phyloP scores from a whole-genome alignment of 2,797 vertebrate species.

The Rhinichthys osculus region DNA sequence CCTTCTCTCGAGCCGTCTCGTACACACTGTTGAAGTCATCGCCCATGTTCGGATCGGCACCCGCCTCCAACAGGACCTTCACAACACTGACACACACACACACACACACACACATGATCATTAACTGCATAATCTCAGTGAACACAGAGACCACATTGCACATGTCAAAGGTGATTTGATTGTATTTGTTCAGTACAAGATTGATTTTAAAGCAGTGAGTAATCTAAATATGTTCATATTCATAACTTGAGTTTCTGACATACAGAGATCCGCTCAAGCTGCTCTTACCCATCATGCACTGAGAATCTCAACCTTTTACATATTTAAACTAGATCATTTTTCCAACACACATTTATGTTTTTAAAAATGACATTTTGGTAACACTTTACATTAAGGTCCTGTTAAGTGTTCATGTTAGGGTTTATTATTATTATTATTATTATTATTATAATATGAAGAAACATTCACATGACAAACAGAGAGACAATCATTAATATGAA shows the following conservation, averaged over 20 bases:
- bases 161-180: background rate
- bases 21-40: conserved; percentile 95
- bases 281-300: background rate
- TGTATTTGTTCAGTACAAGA: too few relatives aligned
- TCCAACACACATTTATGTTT: background rate
- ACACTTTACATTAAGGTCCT: background rate
- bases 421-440: too few relatives aligned
- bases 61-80: conserved; percentile 84
- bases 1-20: conserved; percentile 89
- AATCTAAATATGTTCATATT: background rate
- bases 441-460: background rate
- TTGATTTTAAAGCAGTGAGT: background rate
- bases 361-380: background rate
- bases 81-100: conserved; percentile 80
- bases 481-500: background rate
- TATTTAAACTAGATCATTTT: background rate
- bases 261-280: background rate
- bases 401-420: too few relatives aligned
- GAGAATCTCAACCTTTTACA: background rate
- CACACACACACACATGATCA: background rate
- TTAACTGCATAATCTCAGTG: background rate
- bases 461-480: background rate
- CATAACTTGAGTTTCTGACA: too few relatives aligned
- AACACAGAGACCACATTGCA: background rate
- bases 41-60: conserved; percentile 90